Evolutionary conservation across 2,888 invertebrate species (phyloP).

Genomic region (Cryptus viduatorius): DNA sequence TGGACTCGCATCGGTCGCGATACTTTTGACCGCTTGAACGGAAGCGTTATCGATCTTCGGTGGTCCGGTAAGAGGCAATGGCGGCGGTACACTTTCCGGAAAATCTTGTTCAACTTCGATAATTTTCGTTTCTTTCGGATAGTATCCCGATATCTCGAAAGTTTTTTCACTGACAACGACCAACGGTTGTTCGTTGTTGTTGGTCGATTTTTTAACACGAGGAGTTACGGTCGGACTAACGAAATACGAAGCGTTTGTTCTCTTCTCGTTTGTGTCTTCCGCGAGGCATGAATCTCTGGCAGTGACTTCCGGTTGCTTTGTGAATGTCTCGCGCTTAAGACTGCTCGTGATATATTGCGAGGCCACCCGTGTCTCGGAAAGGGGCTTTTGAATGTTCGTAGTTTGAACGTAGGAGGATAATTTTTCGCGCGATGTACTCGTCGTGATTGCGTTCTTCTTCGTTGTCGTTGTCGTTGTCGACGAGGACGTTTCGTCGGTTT

Average conservation of each 20-base stretch:
- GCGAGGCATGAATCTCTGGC: constrained; percentile 23
- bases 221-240: constrained; percentile 18
- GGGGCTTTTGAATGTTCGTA: constrained; percentile 7
- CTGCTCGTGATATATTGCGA: constrained; percentile 51
- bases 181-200: constrained; percentile 13
- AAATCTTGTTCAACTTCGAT: constrained; percentile 44
- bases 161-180: constrained; percentile 79
- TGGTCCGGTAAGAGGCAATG: constrained; percentile 82
- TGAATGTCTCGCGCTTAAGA: constrained; percentile 44
- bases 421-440: constrained; percentile 64
- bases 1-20: constrained; percentile 40
- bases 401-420: constrained; percentile 39
- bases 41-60: constrained; percentile 75
- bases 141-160: constrained; percentile 77
- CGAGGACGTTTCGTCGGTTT: constrained; percentile 65
- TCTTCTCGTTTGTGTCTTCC: constrained; percentile 44
- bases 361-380: constrained; percentile 31
- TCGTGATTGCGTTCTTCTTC: constrained; percentile 47
- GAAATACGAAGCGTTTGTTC: constrained; percentile 34
- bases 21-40: constrained; percentile 35
- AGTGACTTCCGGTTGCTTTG: constrained; percentile 49
- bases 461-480: constrained; percentile 58
- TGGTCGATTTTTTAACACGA: constrained; percentile 27
- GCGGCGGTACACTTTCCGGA: constrained; percentile 80
- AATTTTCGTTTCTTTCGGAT: constrained; percentile 67